A percentile compares a stretch with the other conserved stretches of the same genome.
These are phyloP conservation scores for Actinemys pallida DNA, from an alignment of 2,113 vertebrate genomes.

Conservation along the genomic window DNA sequence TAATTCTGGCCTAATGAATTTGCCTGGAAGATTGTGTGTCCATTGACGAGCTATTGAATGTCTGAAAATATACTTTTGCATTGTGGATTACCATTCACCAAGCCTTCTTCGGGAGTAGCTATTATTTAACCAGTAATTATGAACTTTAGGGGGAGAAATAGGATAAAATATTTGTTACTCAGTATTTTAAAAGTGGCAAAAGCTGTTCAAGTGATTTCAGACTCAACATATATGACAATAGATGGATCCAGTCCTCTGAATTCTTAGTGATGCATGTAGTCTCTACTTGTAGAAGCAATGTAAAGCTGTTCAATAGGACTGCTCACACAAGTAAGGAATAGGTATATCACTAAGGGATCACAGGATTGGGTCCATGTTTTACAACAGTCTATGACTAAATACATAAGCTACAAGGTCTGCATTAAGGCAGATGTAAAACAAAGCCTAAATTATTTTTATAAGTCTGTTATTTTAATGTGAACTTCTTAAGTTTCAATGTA, in stretches of 20 bases:
- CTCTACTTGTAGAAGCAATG: background rate
- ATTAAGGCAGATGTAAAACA: background rate
- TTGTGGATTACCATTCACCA: conserved; percentile 65
- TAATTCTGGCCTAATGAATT: conserved; percentile 82
- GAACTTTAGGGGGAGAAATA: conserved; percentile 43
- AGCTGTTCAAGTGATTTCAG: conserved; percentile 28
- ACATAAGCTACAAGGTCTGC: background rate
- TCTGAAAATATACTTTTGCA: conserved; percentile 75
- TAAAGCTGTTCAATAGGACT: rapidly evolving
- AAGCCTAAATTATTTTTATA: background rate
- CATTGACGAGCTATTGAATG: conserved; percentile 78
- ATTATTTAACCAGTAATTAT: conserved; percentile 74
- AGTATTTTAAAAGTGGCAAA: conserved; percentile 51
- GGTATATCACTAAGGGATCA: background rate
- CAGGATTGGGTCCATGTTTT: background rate
- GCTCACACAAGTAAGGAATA: rapidly evolving
- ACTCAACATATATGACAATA: conserved; percentile 31
- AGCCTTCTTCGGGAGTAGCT: conserved; percentile 56
- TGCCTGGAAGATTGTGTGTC: conserved; percentile 75
- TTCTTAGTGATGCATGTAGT: conserved; percentile 26
- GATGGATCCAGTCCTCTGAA: background rate
- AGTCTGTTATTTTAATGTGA: background rate
- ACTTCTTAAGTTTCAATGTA: background rate
- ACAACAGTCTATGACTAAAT: background rate
- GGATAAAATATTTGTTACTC: conserved; percentile 34